These are phyloP conservation scores for Coecobrya sp. DNA, from an alignment of 2,888 invertebrate species.

Conservation along the genomic window DNA sequence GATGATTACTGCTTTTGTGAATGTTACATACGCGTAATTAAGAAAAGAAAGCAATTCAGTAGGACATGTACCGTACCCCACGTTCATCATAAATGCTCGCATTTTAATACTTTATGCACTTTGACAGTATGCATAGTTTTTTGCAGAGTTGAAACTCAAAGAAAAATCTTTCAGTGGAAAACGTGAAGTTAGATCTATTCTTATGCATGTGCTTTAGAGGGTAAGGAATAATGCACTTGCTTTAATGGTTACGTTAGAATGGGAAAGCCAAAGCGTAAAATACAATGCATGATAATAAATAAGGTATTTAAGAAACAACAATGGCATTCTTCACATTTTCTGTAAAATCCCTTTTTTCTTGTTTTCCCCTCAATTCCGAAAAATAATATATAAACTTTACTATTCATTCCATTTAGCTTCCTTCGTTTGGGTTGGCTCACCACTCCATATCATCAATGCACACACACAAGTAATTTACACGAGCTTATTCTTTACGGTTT, in stretches of 20 bases:
- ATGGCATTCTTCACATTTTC: slow-evolving; percentile 77
- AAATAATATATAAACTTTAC: background rate
- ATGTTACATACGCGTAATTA: slow-evolving; percentile 1
- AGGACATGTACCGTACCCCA: background rate
- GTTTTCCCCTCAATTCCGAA: slow-evolving; percentile 54
- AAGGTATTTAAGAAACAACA: slow-evolving; percentile 61
- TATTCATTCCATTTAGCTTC: slow-evolving; percentile 28
- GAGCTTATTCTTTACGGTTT: slow-evolving; percentile 62
- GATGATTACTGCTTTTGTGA: background rate
- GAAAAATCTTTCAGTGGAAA: background rate
- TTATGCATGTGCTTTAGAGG: background rate
- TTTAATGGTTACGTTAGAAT: background rate
- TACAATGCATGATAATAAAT: slow-evolving; percentile 48
- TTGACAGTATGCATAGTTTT: background rate
- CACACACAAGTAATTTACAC: slow-evolving; percentile 72
- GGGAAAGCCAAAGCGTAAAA: background rate
- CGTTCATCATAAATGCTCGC: background rate
- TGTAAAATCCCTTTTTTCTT: slow-evolving; percentile 68
- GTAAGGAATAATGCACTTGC: slow-evolving; percentile 24
- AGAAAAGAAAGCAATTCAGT: background rate
- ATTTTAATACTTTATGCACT: background rate
- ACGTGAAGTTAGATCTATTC: too few relatives aligned
- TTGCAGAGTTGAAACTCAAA: background rate
- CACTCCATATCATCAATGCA: slow-evolving; percentile 47
- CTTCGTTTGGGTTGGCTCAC: slow-evolving; percentile 37